Base-by-base conservation (phyloP, 1,140 invertebrate species). In the Drosophila rhopaloa region DNA sequence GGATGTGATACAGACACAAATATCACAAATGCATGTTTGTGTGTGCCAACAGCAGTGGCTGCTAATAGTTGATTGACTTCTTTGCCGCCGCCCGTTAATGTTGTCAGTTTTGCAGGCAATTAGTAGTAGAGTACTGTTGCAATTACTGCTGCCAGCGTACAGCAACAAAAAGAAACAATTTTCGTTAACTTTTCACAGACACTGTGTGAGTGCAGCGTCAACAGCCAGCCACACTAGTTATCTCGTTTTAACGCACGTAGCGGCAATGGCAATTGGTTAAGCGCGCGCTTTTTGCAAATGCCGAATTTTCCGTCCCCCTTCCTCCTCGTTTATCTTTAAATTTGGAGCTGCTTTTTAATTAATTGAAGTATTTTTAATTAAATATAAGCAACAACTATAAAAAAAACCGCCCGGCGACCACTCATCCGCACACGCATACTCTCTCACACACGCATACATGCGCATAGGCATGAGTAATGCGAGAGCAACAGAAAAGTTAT, bases 1-100 rank as follows among this genome's bases (percentile, higher is more conserved):
- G n/a, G n/a, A n/a, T 91, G 89, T 91, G 89, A 91, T 91, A 91
- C 89, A 91, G 84, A 85, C 89, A 89, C 86, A 67, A 77, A 74
- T 72, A 58, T 66, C 61, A 46, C 51, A 55, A 55, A 44, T 67
- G 54, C 59, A 41, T 57, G 56, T 58, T 11, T 54, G 56, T 85
- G 47, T 68, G 59, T 10, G n/a, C 11, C 4, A 40, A 3, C 40
- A 55, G 68, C 61, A 67, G 68, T 75, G 47, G 70, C 82, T 85
- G 78, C 83, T 59, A 86, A 86, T 86, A 89, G 83, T 88, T 88
- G 83, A 88, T 89, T 88, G 84, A 88, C 83, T 88, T 89, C 83
- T 89, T 88, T 89, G 65, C 47, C 35, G 55, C 57, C 56, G 63
- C 46, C 58, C 50, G 66, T 60, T 71, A 85, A 85, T 78, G 82